These are phyloP conservation scores for Lithophane ornitopus DNA, from an alignment of 2,888 invertebrate species.

Conservation along the genomic window DNA sequence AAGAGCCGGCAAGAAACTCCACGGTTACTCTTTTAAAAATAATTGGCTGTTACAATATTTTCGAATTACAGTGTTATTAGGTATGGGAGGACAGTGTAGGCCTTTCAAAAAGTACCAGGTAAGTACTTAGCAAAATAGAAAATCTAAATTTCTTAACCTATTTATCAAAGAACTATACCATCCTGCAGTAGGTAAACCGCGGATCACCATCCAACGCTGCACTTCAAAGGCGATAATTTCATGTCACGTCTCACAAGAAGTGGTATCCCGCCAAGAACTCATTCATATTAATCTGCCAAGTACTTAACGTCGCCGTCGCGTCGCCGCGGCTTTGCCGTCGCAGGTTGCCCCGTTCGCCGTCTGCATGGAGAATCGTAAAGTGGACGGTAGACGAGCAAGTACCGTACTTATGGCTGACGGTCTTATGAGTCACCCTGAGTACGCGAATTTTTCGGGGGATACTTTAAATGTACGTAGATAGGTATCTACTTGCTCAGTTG, in stretches of 20 bases:
- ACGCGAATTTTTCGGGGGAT: neutral
- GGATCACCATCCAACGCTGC: neutral
- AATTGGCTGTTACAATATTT: no score
- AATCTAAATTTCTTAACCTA: no score
- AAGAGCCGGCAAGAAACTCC: no score
- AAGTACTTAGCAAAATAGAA: no score
- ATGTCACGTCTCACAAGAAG: slow-evolving; percentile 24
- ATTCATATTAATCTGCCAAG: slow-evolving; percentile 44
- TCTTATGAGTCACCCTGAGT: neutral
- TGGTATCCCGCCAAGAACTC: slow-evolving; percentile 23
- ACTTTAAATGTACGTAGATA: neutral
- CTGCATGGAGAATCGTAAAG: slow-evolving; percentile 19
- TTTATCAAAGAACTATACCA: neutral
- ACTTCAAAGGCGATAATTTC: slow-evolving; percentile 30
- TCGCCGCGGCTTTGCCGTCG: no score
- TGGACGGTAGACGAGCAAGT: slow-evolving; percentile 3
- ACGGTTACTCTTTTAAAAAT: no score
- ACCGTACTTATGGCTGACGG: neutral
- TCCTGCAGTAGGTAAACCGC: neutral
- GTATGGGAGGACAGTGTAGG: no score
- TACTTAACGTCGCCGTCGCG: slow-evolving; percentile 19
- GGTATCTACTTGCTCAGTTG: no score
- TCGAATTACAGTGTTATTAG: no score
- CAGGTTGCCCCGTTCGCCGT: slow-evolving; percentile 7
- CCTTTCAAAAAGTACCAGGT: no score